phyloP scores from a whole-genome alignment of 2,797 vertebrate genomes.

The Anomalospiza imberbis region DNA sequence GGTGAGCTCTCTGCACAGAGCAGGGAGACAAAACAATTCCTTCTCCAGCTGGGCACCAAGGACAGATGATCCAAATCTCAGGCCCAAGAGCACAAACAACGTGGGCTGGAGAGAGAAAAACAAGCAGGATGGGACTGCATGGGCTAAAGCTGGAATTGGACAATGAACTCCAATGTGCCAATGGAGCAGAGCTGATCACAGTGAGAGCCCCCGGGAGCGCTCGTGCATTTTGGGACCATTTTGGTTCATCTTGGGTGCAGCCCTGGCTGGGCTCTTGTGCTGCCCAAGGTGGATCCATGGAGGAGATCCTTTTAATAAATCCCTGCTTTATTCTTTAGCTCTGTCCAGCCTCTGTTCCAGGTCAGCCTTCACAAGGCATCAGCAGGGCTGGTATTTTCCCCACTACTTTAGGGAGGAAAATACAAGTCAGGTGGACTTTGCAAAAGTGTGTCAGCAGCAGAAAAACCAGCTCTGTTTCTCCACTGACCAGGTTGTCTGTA shows the following conservation, averaged over 20 bases:
- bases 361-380: not conserved
- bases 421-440: rapidly evolving
- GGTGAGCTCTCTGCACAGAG: too few species aligned
- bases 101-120: too few species aligned
- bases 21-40: too few species aligned
- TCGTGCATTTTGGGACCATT: not conserved
- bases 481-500: rapidly evolving
- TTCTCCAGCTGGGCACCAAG: too few species aligned
- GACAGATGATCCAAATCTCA: too few species aligned
- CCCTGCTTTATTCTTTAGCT: not conserved
- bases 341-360: not conserved
- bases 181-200: too few species aligned
- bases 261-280: not conserved
- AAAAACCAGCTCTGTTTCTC: not conserved
- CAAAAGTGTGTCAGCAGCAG: not conserved
- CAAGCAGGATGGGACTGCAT: too few species aligned
- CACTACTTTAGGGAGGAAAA: not conserved
- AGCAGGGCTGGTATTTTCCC: not conserved
- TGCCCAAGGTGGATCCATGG: not conserved
- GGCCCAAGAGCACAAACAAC: too few species aligned
- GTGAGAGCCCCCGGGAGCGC: too few species aligned
- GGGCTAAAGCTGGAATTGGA: too few species aligned
- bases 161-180: too few species aligned
- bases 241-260: not conserved
- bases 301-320: not conserved